Percentiles rank a stretch among this genome's conserved stretches.
These are phyloP conservation scores for Thecophora atra DNA, from an alignment of 2,888 invertebrate species.

Conservation along the genomic window DNA sequence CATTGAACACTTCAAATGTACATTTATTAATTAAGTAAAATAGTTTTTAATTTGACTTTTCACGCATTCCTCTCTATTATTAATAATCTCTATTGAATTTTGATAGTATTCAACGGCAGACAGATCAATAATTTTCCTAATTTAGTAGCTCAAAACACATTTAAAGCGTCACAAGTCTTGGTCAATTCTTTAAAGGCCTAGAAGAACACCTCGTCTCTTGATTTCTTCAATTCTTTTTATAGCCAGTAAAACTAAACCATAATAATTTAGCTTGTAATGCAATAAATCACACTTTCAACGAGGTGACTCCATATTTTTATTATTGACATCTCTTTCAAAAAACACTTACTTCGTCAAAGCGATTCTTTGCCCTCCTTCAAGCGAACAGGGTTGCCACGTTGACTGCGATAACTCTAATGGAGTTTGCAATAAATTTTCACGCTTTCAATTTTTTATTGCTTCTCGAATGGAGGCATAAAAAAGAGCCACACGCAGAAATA, in stretches of 20 bases:
- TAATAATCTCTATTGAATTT: no score
- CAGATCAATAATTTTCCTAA: no score
- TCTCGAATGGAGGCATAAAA: conserved; percentile 47
- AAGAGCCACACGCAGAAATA: conserved; percentile 47
- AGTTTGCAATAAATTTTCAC: conserved; percentile 55
- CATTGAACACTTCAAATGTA: no score
- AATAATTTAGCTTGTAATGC: not conserved
- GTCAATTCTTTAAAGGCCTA: no score
- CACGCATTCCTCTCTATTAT: not conserved
- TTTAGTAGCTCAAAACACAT: no score
- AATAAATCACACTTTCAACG: conserved; percentile 11
- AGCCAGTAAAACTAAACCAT: not conserved
- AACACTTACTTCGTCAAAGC: not conserved
- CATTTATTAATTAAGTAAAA: no score
- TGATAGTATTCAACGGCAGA: no score
- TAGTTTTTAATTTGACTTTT: conserved; percentile 31
- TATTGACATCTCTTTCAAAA: not conserved
- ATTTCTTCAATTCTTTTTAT: no score
- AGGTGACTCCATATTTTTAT: not conserved
- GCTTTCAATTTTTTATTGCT: conserved; percentile 51
- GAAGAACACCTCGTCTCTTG: no score
- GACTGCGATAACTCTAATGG: conserved; percentile 57
- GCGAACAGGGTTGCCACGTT: conserved; percentile 30
- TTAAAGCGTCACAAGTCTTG: no score
- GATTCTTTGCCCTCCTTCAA: not conserved